A percentile compares a stretch with the other conserved stretches of the same genome.
These are phyloP conservation scores for Thalassophryne amazonica DNA, from an alignment of 2,797 vertebrate genomes.

Conservation along the genomic window DNA sequence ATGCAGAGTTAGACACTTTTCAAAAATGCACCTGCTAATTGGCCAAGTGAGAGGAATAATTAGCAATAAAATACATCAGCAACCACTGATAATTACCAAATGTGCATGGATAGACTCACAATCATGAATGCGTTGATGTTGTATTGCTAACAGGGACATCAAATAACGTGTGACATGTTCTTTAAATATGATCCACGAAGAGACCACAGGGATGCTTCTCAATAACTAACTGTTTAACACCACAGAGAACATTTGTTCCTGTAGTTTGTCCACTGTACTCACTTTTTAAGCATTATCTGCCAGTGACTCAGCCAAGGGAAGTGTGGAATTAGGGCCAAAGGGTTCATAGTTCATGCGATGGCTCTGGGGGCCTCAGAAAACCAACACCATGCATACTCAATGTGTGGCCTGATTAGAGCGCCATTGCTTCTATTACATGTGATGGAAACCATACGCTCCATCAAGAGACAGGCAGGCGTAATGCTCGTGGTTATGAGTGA, in stretches of 20 bases:
- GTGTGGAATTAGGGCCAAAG: constrained; percentile 33
- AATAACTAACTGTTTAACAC: constrained; percentile 32
- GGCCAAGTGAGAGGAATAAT: too few relatives aligned
- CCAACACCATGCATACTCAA: constrained; percentile 43
- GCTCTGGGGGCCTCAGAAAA: constrained; percentile 45
- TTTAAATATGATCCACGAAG: too few relatives aligned
- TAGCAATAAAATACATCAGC: too few relatives aligned
- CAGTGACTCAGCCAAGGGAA: constrained; percentile 49
- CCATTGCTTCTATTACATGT: constrained; percentile 51
- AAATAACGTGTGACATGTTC: too few relatives aligned
- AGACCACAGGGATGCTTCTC: too few relatives aligned
- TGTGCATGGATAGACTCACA: too few relatives aligned
- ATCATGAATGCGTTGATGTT: too few relatives aligned
- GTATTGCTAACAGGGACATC: too few relatives aligned
- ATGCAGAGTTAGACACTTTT: too few relatives aligned
- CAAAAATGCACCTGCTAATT: too few relatives aligned
- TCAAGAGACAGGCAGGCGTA: constrained; percentile 24
- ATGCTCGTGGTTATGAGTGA: constrained; percentile 14
- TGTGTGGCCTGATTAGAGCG: constrained; percentile 64
- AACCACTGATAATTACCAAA: too few relatives aligned
- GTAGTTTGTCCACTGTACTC: constrained; percentile 11
- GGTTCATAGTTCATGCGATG: constrained; percentile 45
- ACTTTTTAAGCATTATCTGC: constrained; percentile 32
- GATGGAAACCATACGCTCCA: constrained; percentile 66
- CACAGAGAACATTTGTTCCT: constrained; percentile 7